Evolutionary conservation across 1,140 invertebrate genomes (phyloP).

Genomic region (Drosophila novamexicana): DNA sequence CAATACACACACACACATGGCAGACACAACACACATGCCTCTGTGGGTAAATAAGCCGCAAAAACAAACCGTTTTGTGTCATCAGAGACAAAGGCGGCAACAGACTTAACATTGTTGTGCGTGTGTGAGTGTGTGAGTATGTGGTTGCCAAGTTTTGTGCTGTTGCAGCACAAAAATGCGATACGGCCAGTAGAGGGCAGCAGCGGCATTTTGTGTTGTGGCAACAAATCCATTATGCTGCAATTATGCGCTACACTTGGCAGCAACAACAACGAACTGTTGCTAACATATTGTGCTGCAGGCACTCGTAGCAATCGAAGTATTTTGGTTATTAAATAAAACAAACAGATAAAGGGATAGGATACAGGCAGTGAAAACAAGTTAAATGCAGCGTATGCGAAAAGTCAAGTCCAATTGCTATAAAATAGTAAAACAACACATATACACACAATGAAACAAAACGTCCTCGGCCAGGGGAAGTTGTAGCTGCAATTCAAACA

Average conservation of each 20-base stretch:
- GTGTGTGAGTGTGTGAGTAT: slow-evolving; percentile 12
- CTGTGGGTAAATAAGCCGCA: slow-evolving; percentile 51
- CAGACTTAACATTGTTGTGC: slow-evolving; percentile 52
- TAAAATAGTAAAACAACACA: slow-evolving; percentile 66
- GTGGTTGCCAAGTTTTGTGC: slow-evolving; percentile 19
- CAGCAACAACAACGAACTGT: slow-evolving; percentile 30
- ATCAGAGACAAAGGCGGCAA: slow-evolving; percentile 60
- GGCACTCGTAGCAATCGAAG: slow-evolving; percentile 57
- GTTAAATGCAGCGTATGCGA: slow-evolving; percentile 68
- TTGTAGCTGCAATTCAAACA: slow-evolving; percentile 68
- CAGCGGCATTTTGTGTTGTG: slow-evolving; percentile 40
- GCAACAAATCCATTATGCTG: slow-evolving; percentile 81
- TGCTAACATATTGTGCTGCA: slow-evolving; percentile 11
- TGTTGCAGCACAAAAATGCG: slow-evolving; percentile 51
- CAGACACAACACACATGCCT: slow-evolving; percentile 18
- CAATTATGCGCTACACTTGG: slow-evolving; percentile 77
- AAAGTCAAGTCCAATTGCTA: slow-evolving; percentile 75
- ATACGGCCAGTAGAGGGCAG: slow-evolving; percentile 18
- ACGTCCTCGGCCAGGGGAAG: slow-evolving; percentile 8
- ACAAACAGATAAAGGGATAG: slow-evolving; percentile 50
- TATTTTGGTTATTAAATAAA: slow-evolving; percentile 82
- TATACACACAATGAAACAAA: slow-evolving; percentile 10
- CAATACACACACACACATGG: not conserved
- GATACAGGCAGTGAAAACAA: slow-evolving; percentile 11
- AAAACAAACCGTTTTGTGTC: slow-evolving; percentile 73